Conservation (phyloP, 2,113 vertebrate species). For the Corydoras maculifer region DNA sequence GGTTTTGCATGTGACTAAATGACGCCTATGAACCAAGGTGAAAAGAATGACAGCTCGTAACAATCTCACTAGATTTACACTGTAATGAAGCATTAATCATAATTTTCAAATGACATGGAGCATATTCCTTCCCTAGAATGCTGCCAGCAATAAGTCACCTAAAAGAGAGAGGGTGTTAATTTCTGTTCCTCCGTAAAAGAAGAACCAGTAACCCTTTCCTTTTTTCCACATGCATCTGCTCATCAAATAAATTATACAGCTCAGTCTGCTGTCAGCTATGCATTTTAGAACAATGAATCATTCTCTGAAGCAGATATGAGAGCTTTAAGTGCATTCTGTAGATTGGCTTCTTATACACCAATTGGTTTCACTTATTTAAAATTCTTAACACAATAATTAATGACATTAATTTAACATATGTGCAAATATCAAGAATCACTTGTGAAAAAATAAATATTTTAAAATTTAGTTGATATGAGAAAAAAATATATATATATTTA, state of each 20-base stretch:
- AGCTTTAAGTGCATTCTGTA: slow-evolving; percentile 22
- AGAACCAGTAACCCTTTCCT: neutral
- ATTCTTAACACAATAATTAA: neutral
- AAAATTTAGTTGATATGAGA: no score
- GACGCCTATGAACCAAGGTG: slow-evolving; percentile 47
- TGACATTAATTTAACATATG: neutral
- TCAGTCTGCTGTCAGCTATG: slow-evolving; percentile 23
- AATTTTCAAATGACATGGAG: slow-evolving; percentile 5
- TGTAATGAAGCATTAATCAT: slow-evolving; percentile 6
- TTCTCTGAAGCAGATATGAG: slow-evolving; percentile 25
- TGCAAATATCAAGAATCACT: neutral
- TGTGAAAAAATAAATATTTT: no score
- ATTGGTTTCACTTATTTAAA: neutral
- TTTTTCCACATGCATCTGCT: slow-evolving; percentile 7
- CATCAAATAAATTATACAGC: slow-evolving; percentile 19
- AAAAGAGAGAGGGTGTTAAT: slow-evolving; percentile 14
- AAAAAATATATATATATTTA: no score
- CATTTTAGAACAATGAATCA: slow-evolving; percentile 31
- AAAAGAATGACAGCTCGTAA: slow-evolving; percentile 35
- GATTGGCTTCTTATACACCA: slow-evolving; percentile 20
- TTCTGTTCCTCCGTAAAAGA: slow-evolving; percentile 9
- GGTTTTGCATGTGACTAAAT: slow-evolving; percentile 36
- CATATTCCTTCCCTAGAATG: neutral
- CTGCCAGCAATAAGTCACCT: slow-evolving; percentile 17
- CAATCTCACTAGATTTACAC: slow-evolving; percentile 13